These are phyloP conservation scores for Sander vitreus DNA, from an alignment of 2,113 vertebrate genomes.

Conservation along the genomic window DNA sequence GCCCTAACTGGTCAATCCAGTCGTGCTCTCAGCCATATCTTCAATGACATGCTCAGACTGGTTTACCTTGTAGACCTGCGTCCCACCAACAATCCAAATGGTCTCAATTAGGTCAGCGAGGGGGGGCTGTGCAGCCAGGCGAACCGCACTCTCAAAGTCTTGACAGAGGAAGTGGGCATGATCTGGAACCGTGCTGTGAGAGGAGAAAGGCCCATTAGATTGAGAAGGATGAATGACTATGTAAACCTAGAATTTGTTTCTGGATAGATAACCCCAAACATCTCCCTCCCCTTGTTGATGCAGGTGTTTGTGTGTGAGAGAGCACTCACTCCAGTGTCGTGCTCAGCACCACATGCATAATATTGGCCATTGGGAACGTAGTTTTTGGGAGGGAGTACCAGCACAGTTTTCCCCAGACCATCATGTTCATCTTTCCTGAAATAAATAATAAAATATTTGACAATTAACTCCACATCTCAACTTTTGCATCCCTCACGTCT, in stretches of 20 bases:
- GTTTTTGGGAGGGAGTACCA: slow-evolving; percentile 75
- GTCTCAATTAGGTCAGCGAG: slow-evolving; percentile 81
- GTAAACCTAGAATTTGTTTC: accelerated
- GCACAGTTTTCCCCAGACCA: slow-evolving; percentile 82
- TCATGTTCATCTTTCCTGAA: slow-evolving; percentile 84
- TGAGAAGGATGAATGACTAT: too few relatives aligned
- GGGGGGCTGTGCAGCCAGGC: slow-evolving; percentile 60
- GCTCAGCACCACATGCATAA: slow-evolving; percentile 81
- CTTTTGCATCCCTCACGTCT: neutral
- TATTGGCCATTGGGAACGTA: slow-evolving; percentile 78
- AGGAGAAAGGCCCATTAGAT: neutral
- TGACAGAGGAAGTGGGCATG: slow-evolving; percentile 80
- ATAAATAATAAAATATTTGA: neutral
- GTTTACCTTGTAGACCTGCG: slow-evolving; percentile 80
- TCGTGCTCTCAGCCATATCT: neutral
- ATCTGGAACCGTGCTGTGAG: slow-evolving; percentile 76
- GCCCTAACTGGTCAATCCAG: neutral
- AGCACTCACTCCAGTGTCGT: slow-evolving; percentile 73
- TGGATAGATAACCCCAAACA: accelerated
- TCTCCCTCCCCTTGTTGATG: neutral
- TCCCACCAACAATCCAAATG: slow-evolving; percentile 85
- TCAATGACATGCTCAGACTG: neutral
- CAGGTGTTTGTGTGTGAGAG: neutral
- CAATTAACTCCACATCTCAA: neutral
- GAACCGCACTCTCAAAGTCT: slow-evolving; percentile 74